Percentiles rank a stretch among this genome's conserved stretches.
These are phyloP conservation scores for Naja naja DNA, from an alignment of 2,113 vertebrate genomes.

Conservation along the genomic window DNA sequence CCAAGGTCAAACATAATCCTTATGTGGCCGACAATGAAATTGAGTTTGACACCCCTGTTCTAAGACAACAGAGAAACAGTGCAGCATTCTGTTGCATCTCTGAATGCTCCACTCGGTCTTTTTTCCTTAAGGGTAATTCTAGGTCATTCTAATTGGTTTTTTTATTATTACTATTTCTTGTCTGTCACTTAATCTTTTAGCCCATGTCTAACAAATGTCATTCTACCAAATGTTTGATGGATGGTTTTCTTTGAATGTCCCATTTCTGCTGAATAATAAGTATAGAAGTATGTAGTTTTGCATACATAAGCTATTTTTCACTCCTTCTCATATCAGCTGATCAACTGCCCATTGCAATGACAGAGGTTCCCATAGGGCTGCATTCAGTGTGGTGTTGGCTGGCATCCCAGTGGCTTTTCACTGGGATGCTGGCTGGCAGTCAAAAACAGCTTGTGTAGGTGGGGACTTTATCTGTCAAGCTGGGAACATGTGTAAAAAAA, in stretches of 20 bases:
- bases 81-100: background rate
- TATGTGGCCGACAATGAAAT: no score
- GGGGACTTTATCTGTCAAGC: slow-evolving; percentile 5
- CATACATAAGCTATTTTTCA: background rate
- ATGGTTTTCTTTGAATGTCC: background rate
- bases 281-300: slow-evolving; percentile 8
- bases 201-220: background rate
- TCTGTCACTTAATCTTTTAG: background rate
- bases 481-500: slow-evolving; percentile 14
- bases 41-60: no score
- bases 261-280: background rate
- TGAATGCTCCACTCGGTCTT: background rate
- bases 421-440: slow-evolving; percentile 15
- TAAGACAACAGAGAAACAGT: background rate
- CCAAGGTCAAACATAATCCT: no score
- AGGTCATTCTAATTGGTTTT: background rate
- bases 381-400: slow-evolving; percentile 19
- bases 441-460: slow-evolving; percentile 17
- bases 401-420: slow-evolving; percentile 26
- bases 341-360: background rate
- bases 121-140: background rate
- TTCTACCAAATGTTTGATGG: background rate
- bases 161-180: background rate
- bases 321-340: background rate
- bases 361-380: background rate